These are phyloP conservation scores for Astreopora myriophthalma DNA, from an alignment of 64 coral and sea anemone species.

Conservation along the genomic window DNA sequence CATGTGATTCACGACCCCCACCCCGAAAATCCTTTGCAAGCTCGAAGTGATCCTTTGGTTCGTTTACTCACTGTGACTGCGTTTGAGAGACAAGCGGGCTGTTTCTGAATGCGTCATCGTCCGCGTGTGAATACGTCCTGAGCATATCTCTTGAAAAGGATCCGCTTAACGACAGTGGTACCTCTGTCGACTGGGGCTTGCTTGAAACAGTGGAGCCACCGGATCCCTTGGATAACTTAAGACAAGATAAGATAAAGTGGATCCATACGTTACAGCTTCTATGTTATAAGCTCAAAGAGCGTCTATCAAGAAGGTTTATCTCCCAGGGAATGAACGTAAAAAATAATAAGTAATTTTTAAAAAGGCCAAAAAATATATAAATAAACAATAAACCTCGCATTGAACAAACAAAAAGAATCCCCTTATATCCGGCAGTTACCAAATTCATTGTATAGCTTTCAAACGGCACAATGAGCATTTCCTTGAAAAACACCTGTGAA, in stretches of 20 bases:
- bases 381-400: too few species aligned
- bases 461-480: too few species aligned
- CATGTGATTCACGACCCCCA: too few species aligned
- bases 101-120: slow-evolving; percentile 84
- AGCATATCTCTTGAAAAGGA: slow-evolving; percentile 87
- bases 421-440: too few species aligned
- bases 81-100: slow-evolving; percentile 86
- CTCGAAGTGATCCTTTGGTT: too few species aligned
- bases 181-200: neutral
- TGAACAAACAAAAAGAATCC: too few species aligned
- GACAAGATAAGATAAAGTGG: neutral
- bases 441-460: too few species aligned
- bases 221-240: neutral
- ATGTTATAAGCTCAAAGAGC: neutral
- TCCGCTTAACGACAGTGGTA: slow-evolving; percentile 61
- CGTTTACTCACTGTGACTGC: slow-evolving; percentile 79
- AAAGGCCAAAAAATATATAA: too few species aligned
- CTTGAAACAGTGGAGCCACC: neutral
- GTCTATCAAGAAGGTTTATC: too few species aligned
- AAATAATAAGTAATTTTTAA: too few species aligned
- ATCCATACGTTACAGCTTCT: neutral
- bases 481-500: too few species aligned
- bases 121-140: slow-evolving; percentile 82
- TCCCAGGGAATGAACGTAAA: too few species aligned
- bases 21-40: neutral